These are phyloP conservation scores for Babyrousa celebensis DNA, from an alignment of 2,797 vertebrate genomes.

Conservation along the genomic window DNA sequence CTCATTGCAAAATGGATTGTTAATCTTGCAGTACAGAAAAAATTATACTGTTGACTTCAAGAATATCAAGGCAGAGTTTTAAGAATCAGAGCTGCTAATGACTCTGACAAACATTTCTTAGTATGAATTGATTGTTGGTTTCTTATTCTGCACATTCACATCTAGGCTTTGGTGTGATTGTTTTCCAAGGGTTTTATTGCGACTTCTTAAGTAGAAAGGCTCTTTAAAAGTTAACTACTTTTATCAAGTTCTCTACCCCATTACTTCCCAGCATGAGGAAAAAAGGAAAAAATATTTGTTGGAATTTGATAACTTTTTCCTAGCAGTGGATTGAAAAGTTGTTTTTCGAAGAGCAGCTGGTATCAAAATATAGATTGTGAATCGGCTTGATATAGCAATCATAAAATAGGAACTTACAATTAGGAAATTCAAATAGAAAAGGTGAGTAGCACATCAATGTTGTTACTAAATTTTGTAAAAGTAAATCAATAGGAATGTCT, in stretches of 20 bases:
- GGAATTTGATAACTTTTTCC: not conserved
- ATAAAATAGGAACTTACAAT: not conserved
- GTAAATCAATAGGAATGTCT: not conserved
- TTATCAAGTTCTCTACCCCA: not conserved
- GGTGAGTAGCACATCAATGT: not conserved
- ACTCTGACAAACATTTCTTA: not conserved
- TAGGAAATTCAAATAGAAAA: not conserved
- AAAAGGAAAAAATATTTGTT: not conserved
- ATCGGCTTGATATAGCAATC: not conserved
- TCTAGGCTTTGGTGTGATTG: not conserved
- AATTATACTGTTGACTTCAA: not conserved
- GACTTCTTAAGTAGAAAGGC: not conserved
- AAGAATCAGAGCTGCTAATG: not conserved
- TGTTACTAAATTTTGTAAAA: not conserved
- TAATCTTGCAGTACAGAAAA: not conserved
- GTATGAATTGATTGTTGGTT: slow-evolving; percentile 17
- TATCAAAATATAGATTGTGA: not conserved
- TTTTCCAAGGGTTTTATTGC: not conserved
- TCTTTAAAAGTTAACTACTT: not conserved
- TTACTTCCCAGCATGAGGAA: not conserved
- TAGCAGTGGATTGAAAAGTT: not conserved
- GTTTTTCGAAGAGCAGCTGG: not conserved
- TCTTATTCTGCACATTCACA: not conserved
- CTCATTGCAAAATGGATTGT: not conserved
- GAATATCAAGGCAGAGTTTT: not conserved